Base-by-base conservation (phyloP, 1,140 invertebrate species). In the Drosophila tani region DNA sequence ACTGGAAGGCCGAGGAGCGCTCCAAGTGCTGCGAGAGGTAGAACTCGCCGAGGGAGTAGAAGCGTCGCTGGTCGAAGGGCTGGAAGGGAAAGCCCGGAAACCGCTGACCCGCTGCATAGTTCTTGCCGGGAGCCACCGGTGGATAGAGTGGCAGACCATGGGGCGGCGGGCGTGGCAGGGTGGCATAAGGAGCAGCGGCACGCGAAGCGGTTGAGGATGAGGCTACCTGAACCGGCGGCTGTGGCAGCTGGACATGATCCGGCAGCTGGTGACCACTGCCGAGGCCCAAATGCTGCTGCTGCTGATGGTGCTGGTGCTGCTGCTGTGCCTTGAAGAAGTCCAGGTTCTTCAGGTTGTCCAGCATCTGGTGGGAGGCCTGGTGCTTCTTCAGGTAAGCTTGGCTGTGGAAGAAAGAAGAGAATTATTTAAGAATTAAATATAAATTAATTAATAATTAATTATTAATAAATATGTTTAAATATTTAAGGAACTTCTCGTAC, bases 301-400 rank as follows among this genome's bases (percentile, higher is more conserved):
- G 65, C 5, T 79, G n/a, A 21, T 21, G 21, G 21, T 21, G 60
- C 7, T 80, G 74, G 3, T 69, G 79, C 5, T 83, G 75, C 14
- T 75, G 81, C 19, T 85, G 82, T 0, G 81, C 60, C 56, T 83
- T 91, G 29, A 92, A 92, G 14, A 91, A 85, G 8, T 93, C 91
- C 50, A 91, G 51, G 11, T 50, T 79, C 59, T 90, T 91, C 0
- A 92, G 80, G 76, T 85, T 91, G 40, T 92, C 83, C 49, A 93
- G 50, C 82, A 92, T 92, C 40, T 92, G 85, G 67, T 92, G 92
- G n/a, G 91, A 92, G 0, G 93, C 93, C 40, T 93, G 93, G 53
- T 95, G 94, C 75, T 98, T 98, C 69, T 96, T 94, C 0, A 98
- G 93, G 49, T 98, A 98, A 0, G 97, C 96, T 65, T 97, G 95